Base-by-base conservation (phyloP, 1,140 invertebrate genomes). In the Cecropterus lyciades region DNA sequence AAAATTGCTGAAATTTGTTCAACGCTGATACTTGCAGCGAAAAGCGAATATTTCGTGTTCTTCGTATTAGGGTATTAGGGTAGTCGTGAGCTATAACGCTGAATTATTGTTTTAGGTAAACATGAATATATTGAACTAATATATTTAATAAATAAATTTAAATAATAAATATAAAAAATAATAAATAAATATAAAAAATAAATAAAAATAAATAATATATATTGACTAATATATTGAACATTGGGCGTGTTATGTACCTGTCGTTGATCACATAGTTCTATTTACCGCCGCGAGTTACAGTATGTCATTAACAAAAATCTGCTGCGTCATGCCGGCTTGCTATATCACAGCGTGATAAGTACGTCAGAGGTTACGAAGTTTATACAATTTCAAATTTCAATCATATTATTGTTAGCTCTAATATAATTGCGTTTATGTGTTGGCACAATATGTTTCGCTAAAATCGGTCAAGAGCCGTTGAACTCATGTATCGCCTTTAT, bases 281-380 rank as follows among this genome's bases (percentile, higher is more conserved):
- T 30, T 33, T 16, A 52, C 49, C 27, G 20, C 13, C 49, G 27
- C 27, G n/a, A 27, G 27, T 10, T 20, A 20, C 40, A 13, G 65
- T 66, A 45, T 45, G 53, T 45, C n/a, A 42, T 45, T 49, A 46
- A 33, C 20, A 49, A 65, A 64, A 69, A 69, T 43, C 7, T 70
- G 71, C 74, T n/a, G 13, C 43, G 69, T 73, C 71, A 77, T 69
- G 64, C 53, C 53, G 43, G 15, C 64, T 67, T 69, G 73, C 74
- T 48, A 46, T 52, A 68, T 64, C 37, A 37, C 7, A 14, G 13
- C 15, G 33, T 56, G 57, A 65, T 70, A 73, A 64, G 49, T 33
- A 52, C 40, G 37, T 63, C 33, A 56, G 53, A 56, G 60, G 11
- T 69, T 51, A 63, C 40, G 15, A 49, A 13, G 33, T 10, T 52